Evolutionary conservation across 1,140 invertebrate species (phyloP).

Genomic region (Hylaeus anthracinus): DNA sequence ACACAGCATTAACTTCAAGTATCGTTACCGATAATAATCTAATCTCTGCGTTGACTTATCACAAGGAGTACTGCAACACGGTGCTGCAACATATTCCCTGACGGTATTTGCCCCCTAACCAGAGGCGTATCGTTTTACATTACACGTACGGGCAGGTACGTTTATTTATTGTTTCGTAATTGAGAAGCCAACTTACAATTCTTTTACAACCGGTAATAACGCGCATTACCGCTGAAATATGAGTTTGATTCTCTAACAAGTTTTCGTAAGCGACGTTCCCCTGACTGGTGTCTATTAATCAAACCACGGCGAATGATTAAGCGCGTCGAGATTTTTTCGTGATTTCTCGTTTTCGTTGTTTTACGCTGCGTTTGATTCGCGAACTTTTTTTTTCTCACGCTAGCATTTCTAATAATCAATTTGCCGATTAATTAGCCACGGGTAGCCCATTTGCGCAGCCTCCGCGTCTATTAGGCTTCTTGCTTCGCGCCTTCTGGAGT

Average conservation of each 20-base stretch:
- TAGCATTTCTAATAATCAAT: constrained; percentile 33
- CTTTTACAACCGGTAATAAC: constrained; percentile 16
- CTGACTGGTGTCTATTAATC: constrained; percentile 34
- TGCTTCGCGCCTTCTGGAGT: not conserved
- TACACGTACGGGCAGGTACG: no score
- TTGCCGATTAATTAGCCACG: constrained; percentile 34
- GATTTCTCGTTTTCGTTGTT: not conserved
- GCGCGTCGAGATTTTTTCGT: constrained; percentile 18
- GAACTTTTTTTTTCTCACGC: constrained; percentile 2
- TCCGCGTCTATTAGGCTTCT: not conserved
- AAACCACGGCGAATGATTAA: constrained; percentile 24
- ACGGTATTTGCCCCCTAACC: no score
- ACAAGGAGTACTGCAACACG: no score
- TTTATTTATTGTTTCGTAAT: constrained; percentile 12
- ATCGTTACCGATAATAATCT: no score
- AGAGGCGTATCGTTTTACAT: no score
- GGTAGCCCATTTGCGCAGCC: not conserved
- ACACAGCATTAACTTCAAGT: no score
- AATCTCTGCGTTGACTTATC: no score
- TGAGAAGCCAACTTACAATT: not conserved
- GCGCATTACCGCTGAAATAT: constrained; percentile 27
- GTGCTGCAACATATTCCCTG: no score
- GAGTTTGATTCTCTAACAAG: not conserved
- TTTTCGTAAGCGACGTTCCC: constrained; percentile 27
- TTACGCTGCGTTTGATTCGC: not conserved